phyloP scores from a whole-genome alignment of 2,888 invertebrate genomes.

The Amorpha juglandis region DNA sequence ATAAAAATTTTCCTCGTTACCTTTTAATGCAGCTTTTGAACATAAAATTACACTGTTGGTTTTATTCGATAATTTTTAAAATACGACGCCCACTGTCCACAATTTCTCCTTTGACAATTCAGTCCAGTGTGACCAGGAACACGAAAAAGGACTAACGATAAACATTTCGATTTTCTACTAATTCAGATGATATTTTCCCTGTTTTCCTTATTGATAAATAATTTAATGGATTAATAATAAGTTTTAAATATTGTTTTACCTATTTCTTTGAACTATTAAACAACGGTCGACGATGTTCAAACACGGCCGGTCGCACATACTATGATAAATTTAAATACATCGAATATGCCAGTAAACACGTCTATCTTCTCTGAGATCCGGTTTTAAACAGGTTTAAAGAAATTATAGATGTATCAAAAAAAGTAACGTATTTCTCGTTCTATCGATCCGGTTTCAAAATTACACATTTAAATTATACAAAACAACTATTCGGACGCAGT shows the following conservation, averaged over 20 bases:
- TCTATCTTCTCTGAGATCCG: not conserved
- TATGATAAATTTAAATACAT: not conserved
- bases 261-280: not conserved
- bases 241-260: not conserved
- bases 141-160: not conserved
- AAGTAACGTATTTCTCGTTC: not conserved
- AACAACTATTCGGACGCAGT: not conserved
- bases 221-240: no score
- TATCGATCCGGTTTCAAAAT: not conserved
- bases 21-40: constrained; percentile 1
- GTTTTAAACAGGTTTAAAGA: constrained; percentile 7
- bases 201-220: no score
- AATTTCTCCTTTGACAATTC: constrained; percentile 22
- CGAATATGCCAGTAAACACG: not conserved
- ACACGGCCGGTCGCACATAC: no score
- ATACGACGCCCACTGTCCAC: constrained; percentile 32
- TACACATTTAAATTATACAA: not conserved
- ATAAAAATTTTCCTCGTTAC: not conserved
- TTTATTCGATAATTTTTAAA: constrained; percentile 10
- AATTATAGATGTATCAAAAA: constrained; percentile 5
- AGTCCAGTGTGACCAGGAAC: constrained; percentile 13
- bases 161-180: not conserved
- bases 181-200: not conserved
- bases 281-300: no score
- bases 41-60: not conserved